Conservation (phyloP, 2,113 vertebrate genomes). For the Atrichornis clamosus region DNA sequence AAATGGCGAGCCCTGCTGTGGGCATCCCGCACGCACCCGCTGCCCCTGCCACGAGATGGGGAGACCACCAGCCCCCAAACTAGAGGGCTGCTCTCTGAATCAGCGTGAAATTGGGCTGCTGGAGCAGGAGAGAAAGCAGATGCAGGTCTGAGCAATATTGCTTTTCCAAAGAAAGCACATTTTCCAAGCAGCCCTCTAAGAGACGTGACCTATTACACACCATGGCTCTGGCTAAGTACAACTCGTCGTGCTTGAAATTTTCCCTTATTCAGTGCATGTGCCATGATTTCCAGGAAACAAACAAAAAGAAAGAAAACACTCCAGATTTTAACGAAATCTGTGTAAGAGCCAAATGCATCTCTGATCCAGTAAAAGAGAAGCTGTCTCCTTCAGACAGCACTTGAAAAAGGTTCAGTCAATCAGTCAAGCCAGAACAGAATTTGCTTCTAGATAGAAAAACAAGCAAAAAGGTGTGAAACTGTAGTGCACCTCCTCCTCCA, state of each 20-base stretch:
- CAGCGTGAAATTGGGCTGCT: neutral
- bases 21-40: rapidly evolving
- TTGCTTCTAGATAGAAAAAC: slow-evolving; percentile 38
- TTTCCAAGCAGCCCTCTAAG: neutral
- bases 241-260: neutral
- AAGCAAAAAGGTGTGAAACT: slow-evolving; percentile 52
- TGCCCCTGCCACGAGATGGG: neutral
- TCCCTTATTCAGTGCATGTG: neutral
- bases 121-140: neutral
- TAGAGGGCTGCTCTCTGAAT: neutral
- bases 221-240: neutral
- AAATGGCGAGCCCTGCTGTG: neutral
- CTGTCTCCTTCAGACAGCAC: slow-evolving; percentile 11
- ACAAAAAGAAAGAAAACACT: neutral
- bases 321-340: neutral
- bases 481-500: slow-evolving; percentile 35
- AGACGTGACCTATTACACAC: neutral
- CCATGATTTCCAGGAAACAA: neutral
- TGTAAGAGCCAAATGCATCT: slow-evolving; percentile 22
- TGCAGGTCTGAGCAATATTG: neutral
- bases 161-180: neutral
- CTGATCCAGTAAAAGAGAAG: neutral
- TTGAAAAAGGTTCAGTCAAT: slow-evolving; percentile 40
- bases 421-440: slow-evolving; percentile 17
- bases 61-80: neutral